Conservation (phyloP, 1,140 invertebrate genomes). For the Neomicropteryx cornuta region DNA sequence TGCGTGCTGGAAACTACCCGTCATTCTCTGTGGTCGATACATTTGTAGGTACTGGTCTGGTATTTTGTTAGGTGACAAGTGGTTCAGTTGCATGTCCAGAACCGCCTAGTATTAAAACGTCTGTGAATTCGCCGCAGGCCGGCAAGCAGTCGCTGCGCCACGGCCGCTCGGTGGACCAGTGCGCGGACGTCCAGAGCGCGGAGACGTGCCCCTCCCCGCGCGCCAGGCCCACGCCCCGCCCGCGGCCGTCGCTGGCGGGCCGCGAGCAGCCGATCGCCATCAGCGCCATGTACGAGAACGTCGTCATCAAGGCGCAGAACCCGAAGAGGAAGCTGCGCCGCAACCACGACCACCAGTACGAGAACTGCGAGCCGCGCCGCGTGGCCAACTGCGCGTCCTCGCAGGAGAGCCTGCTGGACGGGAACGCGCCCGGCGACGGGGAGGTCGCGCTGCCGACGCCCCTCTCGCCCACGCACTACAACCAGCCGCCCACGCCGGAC, state of each 20-base stretch:
- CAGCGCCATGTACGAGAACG: slow-evolving; percentile 60
- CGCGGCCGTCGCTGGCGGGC: slow-evolving; percentile 31
- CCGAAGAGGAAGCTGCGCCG: slow-evolving; percentile 56
- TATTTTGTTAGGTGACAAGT: no score
- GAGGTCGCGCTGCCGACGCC: slow-evolving; percentile 41
- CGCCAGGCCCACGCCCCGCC: slow-evolving; percentile 29
- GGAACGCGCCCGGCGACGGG: slow-evolving; percentile 31
- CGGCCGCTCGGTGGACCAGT: slow-evolving; percentile 62
- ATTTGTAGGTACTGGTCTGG: no score
- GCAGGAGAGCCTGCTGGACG: slow-evolving; percentile 51
- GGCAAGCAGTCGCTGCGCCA: slow-evolving; percentile 48
- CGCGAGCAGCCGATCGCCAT: slow-evolving; percentile 56
- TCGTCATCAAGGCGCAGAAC: slow-evolving; percentile 59
- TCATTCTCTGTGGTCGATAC: no score
- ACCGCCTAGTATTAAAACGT: no score
- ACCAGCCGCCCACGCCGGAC: slow-evolving; percentile 87
- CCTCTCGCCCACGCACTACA: slow-evolving; percentile 76
- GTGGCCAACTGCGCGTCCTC: slow-evolving; percentile 39
- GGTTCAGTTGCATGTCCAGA: no score
- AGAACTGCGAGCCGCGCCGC: slow-evolving; percentile 43
- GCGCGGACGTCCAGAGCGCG: slow-evolving; percentile 52
- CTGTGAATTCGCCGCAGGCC: slow-evolving; percentile 28
- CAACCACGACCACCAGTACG: slow-evolving; percentile 43
- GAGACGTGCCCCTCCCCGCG: slow-evolving; percentile 38
- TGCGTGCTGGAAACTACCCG: no score